phyloP scores from a whole-genome alignment of 2,888 invertebrate species.

The Lymantria monacha region DNA sequence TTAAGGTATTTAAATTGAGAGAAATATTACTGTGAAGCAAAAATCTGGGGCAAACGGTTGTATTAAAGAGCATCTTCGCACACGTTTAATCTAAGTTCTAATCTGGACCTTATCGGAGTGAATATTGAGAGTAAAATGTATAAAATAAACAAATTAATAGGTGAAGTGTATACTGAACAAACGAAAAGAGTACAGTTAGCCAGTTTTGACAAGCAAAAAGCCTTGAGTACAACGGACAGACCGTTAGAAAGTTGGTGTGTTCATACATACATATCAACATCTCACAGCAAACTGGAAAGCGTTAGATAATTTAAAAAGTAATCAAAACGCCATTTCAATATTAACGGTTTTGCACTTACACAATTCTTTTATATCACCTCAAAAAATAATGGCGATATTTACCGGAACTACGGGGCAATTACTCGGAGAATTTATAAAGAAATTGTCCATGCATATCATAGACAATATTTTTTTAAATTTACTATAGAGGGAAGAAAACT shows the following conservation, averaged over 20 bases:
- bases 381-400: neutral
- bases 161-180: constrained; percentile 46
- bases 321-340: constrained; percentile 29
- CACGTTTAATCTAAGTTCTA: constrained; percentile 6
- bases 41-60: constrained; percentile 18
- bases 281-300: constrained; percentile 22
- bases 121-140: constrained; percentile 39
- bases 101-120: constrained; percentile 18
- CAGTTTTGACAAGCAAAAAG: constrained; percentile 71
- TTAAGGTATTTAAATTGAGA: constrained; percentile 1
- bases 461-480: too few species aligned
- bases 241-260: constrained; percentile 59
- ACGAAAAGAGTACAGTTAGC: constrained; percentile 66
- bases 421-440: too few species aligned
- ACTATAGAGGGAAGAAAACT: too few species aligned
- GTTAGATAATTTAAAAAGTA: constrained; percentile 25
- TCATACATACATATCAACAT: constrained; percentile 39
- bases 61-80: constrained; percentile 17
- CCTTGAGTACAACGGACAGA: constrained; percentile 40
- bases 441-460: too few species aligned
- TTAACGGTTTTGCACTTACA: constrained; percentile 20
- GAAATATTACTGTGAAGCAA: constrained; percentile 8
- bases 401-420: too few species aligned
- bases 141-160: constrained; percentile 32
- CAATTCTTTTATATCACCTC: neutral